Evolutionary conservation across 1,140 invertebrate species (phyloP).

Genomic region (Rhynchophorus ferrugineus): DNA sequence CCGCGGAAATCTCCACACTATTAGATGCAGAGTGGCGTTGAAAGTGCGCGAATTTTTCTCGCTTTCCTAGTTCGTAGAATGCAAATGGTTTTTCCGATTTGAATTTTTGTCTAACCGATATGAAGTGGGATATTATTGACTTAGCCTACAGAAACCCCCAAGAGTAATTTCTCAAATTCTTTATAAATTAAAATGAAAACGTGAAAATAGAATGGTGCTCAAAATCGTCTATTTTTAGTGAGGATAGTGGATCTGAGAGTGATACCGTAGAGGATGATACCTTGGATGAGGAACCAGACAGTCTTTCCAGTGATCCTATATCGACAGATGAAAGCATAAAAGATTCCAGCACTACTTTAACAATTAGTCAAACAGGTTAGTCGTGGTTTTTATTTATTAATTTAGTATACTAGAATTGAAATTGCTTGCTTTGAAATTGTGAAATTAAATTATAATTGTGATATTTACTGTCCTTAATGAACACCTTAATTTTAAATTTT

Average conservation of each 20-base stretch:
- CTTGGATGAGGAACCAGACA: constrained; percentile 20
- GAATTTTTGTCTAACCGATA: neutral
- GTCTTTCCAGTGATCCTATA: constrained; percentile 13
- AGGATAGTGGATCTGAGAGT: constrained; percentile 24
- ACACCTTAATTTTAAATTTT: no score
- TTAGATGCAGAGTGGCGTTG: no score
- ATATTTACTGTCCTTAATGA: no score
- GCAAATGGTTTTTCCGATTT: constrained; percentile 1
- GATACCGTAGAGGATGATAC: constrained; percentile 18
- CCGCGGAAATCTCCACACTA: no score
- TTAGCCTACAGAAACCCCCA: neutral
- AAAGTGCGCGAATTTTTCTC: no score
- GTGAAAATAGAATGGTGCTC: no score
- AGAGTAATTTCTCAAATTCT: neutral
- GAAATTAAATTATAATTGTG: no score
- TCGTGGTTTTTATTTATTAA: neutral
- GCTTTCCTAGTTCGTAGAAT: no score
- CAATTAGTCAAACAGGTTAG: constrained; percentile 7
- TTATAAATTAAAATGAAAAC: neutral
- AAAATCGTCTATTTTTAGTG: no score
- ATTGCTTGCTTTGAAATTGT: no score
- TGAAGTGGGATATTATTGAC: constrained; percentile 7
- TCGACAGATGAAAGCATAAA: constrained; percentile 21
- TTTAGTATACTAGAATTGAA: neutral
- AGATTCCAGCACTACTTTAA: constrained; percentile 9